Base-by-base conservation (phyloP, 2,113 vertebrate genomes). In the Cacatua alba region DNA sequence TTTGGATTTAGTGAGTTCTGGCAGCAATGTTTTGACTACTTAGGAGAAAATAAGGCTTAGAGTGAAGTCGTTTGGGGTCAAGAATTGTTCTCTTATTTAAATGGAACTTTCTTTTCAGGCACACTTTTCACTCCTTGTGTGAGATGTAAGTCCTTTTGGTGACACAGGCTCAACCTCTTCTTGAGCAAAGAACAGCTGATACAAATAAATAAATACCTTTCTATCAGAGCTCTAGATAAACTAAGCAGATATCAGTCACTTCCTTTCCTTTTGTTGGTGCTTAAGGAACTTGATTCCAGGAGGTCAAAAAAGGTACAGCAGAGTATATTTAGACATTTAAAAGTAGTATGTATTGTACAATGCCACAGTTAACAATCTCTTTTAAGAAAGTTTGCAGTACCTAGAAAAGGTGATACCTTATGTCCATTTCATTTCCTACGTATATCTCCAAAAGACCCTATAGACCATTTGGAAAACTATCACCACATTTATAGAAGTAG, bases 351-450 rank as follows among this genome's bases (percentile, higher is more conserved):
- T 60, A 5, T 48, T 21, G 7, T 44, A 39, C 3, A 5, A 12
- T 21, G 11, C 10, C 17, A 33, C 9, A 13, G n/a, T 28, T 10
- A 77, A 31, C 17, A 7, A 17, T 26, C 46, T 77, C 29, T 63
- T 35, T 20, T 17, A 76, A 51, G 26, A 60, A 13, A 68, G 33
- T 28, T 78, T 57, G 51, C 24, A 18, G 3, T 37, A 20, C 37
- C 52, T 62, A 39, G n/a, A 65, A 59, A 75, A 75, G 7, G 21
- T 60, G 49, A 59, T 70, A 18, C 18, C n/a, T 72, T 21, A 15
- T 8, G 26, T 59, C 26, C 10, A 1, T 78, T 86, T 46, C 6
- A 8, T 72, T 71, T 76, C 17, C 12, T n/a, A 4, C 0, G 0
- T 37, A 3, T n/a, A 15, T 53, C 23, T 83, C 24, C 4, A 41